phyloP scores from a whole-genome alignment of 2,888 invertebrate genomes.

The Chirona hameri region DNA sequence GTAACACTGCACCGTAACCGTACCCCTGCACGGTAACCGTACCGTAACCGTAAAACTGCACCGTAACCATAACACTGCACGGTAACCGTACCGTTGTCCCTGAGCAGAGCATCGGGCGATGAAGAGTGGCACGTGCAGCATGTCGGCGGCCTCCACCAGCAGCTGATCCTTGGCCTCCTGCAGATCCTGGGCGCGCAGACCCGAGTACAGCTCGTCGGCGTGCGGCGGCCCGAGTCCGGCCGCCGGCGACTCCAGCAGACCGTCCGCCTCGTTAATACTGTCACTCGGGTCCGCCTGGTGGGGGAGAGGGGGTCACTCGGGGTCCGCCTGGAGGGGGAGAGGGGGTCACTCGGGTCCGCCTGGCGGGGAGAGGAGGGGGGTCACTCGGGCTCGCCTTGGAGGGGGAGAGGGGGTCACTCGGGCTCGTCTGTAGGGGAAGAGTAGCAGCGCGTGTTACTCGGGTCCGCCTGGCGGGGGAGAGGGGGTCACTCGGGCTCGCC shows the following conservation, averaged over 20 bases:
- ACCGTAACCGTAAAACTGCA: neutral
- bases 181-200: constrained; percentile 62
- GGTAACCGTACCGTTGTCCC: constrained; percentile 62
- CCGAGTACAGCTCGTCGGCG: constrained; percentile 57
- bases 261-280: constrained; percentile 53
- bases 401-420: no score
- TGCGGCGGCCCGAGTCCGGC: constrained; percentile 42
- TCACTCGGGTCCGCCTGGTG: constrained; percentile 43
- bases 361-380: no score
- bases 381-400: no score
- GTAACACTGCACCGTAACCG: no score
- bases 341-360: neutral
- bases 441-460: no score
- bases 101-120: constrained; percentile 63
- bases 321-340: neutral
- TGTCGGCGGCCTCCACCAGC: constrained; percentile 65
- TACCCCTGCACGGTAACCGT: no score
- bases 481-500: no score
- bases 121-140: constrained; percentile 65
- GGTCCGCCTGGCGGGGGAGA: no score
- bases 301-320: neutral
- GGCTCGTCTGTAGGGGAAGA: no score
- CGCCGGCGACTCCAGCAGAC: constrained; percentile 41
- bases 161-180: constrained; percentile 67
- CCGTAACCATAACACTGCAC: no score